Conservation (phyloP, 1,140 invertebrate genomes). For the Drosophila asahinai region DNA sequence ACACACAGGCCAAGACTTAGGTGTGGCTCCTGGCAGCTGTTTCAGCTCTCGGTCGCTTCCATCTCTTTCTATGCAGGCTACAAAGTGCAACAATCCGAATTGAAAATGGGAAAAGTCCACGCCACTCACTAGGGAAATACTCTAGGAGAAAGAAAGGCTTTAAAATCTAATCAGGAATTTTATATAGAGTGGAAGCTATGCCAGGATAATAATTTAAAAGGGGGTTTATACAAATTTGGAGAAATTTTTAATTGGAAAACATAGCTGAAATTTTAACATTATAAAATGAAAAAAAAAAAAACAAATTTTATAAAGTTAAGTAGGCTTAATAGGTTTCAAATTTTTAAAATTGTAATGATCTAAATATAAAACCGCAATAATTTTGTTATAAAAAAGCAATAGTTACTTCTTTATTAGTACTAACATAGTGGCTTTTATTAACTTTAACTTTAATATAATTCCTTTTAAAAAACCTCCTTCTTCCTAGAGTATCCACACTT, state of each 20-base stretch:
- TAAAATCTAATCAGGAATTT: background rate
- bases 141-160: background rate
- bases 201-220: background rate
- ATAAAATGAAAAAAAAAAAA: too few species aligned
- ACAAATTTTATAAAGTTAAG: too few species aligned
- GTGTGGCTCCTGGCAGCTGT: conserved; percentile 79
- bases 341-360: too few species aligned
- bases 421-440: too few species aligned
- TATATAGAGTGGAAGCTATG: too few species aligned
- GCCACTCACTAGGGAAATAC: conserved; percentile 28
- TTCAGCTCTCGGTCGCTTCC: conserved; percentile 30
- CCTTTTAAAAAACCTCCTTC: too few species aligned
- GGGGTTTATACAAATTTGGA: background rate
- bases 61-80: conserved; percentile 30
- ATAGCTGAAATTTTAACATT: too few species aligned
- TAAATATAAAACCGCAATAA: too few species aligned
- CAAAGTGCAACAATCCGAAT: conserved; percentile 82
- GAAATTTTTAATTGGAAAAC: background rate
- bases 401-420: too few species aligned
- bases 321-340: too few species aligned
- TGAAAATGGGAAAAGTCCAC: conserved; percentile 61
- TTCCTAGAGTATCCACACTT: background rate
- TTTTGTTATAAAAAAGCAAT: too few species aligned
- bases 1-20: conserved; percentile 58
- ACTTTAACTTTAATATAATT: too few species aligned